Base-by-base conservation (phyloP, 2,888 invertebrate species). In the Tetragonula carbonaria region DNA sequence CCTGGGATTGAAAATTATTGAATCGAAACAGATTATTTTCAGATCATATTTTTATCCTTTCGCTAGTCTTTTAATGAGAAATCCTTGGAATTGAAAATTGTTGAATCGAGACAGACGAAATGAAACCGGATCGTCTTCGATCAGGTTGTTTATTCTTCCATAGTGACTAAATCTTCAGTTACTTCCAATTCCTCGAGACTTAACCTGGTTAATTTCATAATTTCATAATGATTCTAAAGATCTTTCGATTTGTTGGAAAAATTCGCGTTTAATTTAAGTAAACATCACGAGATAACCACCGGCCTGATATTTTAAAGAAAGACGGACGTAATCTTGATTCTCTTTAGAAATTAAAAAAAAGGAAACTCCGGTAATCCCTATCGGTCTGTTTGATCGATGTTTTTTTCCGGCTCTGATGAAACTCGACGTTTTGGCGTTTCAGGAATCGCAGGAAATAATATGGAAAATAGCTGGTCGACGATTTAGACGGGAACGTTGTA, bases 401-500 rank as follows among this genome's bases (percentile, higher is more conserved):
- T 65, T 21, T 21, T n/a, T 11, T 8, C 1, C 45, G 45, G 45
- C 45, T 45, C 3, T 23, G 18, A 6, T 50, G 67, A 75, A 68
- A 85, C 70, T 33, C 51, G 63, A 85, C 6, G 67, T 82, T 70
- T 59, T 71, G 55, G 55, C 55, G 72, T 45, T 45, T 8, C 45
- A 74, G 33, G 8, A 28, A n/a, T 76, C 65, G 28, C 51, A 62
- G 11, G 13, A 51, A 28, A 66, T 57, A 67, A 70, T 63, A 74
- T 28, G 73, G 78, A 66, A 86, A 85, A 77, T 53, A 74, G 68
- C 70, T 72, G 65, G 59, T 45, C 71, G 33, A 51, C 51, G 65
- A 53, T 62, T 62, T 33, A 70, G 75, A 50, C 33, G 63, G 70
- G 16, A 66, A 80, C 70, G 71, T 86, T 74, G 70, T 75, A 53